Conservation (phyloP, 2,113 vertebrate species). For the Nyctibius bracteatus region DNA sequence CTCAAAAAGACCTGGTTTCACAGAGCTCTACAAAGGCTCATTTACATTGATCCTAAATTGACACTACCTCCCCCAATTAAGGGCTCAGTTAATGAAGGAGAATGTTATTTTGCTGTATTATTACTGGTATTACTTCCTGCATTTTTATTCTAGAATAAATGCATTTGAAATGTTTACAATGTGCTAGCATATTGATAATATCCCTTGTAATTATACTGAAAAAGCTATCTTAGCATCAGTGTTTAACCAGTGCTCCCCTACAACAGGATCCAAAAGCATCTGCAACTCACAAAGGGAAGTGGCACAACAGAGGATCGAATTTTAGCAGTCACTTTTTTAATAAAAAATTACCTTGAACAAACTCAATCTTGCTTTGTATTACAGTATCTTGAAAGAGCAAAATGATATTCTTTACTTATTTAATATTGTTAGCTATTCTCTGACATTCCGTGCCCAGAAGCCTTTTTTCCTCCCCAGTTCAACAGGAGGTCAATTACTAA, state of each 20-base stretch:
- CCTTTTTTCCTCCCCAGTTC: background rate
- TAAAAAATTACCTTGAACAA: background rate
- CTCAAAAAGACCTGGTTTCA: background rate
- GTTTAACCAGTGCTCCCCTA: background rate
- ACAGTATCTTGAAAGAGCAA: background rate
- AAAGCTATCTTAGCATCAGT: background rate
- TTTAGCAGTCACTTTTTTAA: background rate
- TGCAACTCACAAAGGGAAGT: background rate
- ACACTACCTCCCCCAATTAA: background rate
- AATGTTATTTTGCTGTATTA: background rate
- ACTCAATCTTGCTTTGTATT: background rate
- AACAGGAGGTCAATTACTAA: background rate
- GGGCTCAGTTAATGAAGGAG: background rate
- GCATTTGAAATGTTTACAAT: background rate
- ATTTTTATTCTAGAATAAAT: background rate
- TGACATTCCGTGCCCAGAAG: background rate
- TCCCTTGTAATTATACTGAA: background rate
- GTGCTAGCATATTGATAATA: background rate
- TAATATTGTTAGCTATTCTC: background rate
- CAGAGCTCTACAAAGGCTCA: background rate
- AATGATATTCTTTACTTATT: background rate
- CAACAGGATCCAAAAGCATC: background rate
- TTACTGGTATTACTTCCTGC: background rate
- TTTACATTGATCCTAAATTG: background rate
- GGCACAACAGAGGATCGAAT: background rate